Base-by-base conservation (phyloP, 2,797 vertebrate genomes). In the Gallinago nigripennis region DNA sequence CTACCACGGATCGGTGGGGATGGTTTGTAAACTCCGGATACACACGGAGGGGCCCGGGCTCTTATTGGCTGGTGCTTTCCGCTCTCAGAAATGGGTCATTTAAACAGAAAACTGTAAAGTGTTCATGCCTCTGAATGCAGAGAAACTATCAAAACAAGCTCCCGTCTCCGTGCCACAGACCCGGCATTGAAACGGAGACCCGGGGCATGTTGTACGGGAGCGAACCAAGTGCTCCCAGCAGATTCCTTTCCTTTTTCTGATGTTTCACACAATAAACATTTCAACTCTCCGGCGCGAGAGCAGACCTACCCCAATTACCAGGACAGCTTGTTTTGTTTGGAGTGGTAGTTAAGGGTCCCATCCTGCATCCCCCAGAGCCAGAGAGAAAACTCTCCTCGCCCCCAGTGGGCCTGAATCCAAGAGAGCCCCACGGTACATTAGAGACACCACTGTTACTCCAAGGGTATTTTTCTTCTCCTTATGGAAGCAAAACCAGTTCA, bases 1-100 rank as follows among this genome's bases (percentile, higher is more conserved):
- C 92, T 39, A 97, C 97, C 98, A 98, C n/a, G 98, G 98, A 98
- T 99, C 98, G 98, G 96, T 97, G 98, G 97, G 96, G 97, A 97
- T 54, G 98, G 98, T 97, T 97, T 97, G 95, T 97, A 97, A 97
- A 97, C 97, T 97, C 97, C 95, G 97, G 97, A 97, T 98, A 94
- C 94, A 94, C 45, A 61, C 50, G n/a, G 96, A 91, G 96, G 97
- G 97, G 95, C 95, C 96, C 11, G 54, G 94, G 94, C 1, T 88
- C 96, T 86, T 76, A 97, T 97, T 97, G 96, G 97, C 92, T 96
- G 95, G 45, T 91, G 96, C 96, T 97, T 98, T 97, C 97, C 97
- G 98, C 98, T 98, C 97, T 97, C 96, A 96, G 88, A 94, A 94
- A 95, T 97, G 98, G 97, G 97, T 97, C 97, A 98, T 98, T 98